A percentile compares a stretch with the other conserved stretches of the same genome.
Evolutionary conservation across 2,888 invertebrate genomes (phyloP).

Genomic region (Apoda limacodes): DNA sequence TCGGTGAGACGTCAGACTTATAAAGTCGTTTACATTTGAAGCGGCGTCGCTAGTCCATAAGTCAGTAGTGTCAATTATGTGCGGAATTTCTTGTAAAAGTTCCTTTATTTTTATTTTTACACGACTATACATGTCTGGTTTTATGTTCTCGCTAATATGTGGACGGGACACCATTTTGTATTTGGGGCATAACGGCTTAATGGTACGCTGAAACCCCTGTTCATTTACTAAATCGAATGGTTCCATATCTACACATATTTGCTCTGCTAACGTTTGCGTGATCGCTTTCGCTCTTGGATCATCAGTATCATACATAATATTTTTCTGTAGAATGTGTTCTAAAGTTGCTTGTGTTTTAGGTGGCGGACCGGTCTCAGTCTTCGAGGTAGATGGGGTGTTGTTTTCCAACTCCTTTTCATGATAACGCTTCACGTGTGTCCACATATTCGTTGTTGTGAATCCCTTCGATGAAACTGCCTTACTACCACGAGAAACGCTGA

Average conservation of each 20-base stretch:
- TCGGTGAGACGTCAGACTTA: conserved; percentile 18
- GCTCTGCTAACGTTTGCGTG: conserved; percentile 20
- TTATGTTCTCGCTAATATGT: conserved; percentile 15
- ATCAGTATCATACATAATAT: conserved; percentile 20
- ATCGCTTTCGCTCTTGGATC: conserved; percentile 20
- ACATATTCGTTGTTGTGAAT: conserved; percentile 16
- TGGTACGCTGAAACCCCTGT: conserved; percentile 17
- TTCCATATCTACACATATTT: conserved; percentile 22
- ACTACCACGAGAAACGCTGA: conserved; percentile 18
- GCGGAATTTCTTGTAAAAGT: conserved; percentile 12
- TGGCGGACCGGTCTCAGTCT: conserved; percentile 8
- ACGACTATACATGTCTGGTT: conserved; percentile 12
- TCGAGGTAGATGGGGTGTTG: conserved; percentile 10
- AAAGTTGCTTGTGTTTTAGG: conserved; percentile 19
- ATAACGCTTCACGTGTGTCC: conserved; percentile 13
- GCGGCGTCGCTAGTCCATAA: conserved; percentile 21
- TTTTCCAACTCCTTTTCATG: conserved; percentile 13
- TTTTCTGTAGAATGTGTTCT: conserved; percentile 14
- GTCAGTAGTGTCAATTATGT: conserved; percentile 17
- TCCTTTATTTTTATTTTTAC: conserved; percentile 19
- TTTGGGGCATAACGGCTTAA: no score
- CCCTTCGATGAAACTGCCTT: conserved; percentile 16
- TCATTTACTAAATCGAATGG: conserved; percentile 21
- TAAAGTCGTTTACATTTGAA: conserved; percentile 16
- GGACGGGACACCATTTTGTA: conserved; percentile 19